Percentiles rank a stretch among this genome's conserved stretches.
phyloP scores from a whole-genome alignment of 1,140 invertebrate species.

The Lepidostoma basale region DNA sequence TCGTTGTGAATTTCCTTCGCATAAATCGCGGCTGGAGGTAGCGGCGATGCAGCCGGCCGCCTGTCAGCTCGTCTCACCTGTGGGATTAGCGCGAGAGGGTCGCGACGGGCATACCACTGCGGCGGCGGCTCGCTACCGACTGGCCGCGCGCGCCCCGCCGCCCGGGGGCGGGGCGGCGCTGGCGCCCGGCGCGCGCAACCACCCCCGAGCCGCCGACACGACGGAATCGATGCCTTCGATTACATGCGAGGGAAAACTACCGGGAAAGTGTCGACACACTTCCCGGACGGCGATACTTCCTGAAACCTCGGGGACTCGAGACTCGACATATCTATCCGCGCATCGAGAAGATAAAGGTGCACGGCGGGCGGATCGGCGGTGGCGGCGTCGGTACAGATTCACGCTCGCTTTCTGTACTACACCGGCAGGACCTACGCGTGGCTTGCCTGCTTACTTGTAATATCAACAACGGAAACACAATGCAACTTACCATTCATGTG shows the following conservation, averaged over 20 bases:
- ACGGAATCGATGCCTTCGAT: constrained; percentile 31
- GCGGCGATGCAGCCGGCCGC: constrained; percentile 21
- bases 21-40: constrained; percentile 27
- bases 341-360: no score
- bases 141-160: constrained; percentile 10
- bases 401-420: no score
- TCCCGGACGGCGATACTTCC: constrained; percentile 2
- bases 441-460: no score
- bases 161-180: constrained; percentile 1
- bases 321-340: no score
- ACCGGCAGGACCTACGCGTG: no score
- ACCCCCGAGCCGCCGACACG: constrained; percentile 42
- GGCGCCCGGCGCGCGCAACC: constrained; percentile 41
- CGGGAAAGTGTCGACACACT: constrained; percentile 20
- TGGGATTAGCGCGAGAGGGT: constrained; percentile 17
- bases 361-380: no score
- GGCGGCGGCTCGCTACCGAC: constrained; percentile 31
- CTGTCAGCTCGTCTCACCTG: constrained; percentile 18
- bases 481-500: no score
- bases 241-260: constrained; percentile 22
- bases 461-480: no score
- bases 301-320: neutral
- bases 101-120: constrained; percentile 25
- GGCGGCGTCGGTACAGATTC: no score
- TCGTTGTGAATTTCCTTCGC: constrained; percentile 43